Conservation (phyloP, 1,140 invertebrate species). For the Meteorus sp. region DNA sequence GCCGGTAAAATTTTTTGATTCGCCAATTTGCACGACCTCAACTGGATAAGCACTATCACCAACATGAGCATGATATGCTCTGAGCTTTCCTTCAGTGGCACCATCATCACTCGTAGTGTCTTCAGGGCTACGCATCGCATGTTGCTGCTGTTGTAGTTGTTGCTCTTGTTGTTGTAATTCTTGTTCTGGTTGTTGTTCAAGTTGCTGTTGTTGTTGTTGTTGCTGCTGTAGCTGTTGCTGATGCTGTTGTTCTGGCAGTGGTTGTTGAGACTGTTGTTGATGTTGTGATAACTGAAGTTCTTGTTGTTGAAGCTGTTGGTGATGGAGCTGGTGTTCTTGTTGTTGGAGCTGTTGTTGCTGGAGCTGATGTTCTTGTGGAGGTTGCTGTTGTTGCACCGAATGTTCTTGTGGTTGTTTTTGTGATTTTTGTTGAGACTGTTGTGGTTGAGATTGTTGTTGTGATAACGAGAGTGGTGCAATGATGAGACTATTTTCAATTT, state of each 20-base stretch:
- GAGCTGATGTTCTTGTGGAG: conserved; percentile 9
- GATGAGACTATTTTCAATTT: too few species aligned
- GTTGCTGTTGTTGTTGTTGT: conserved; percentile 17
- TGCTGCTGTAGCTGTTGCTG: conserved; percentile 22
- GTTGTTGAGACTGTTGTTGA: conserved; percentile 14
- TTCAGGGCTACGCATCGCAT: background rate
- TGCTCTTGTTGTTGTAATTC: conserved; percentile 11
- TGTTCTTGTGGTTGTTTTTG: conserved; percentile 27
- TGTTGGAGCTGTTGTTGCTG: conserved; percentile 15
- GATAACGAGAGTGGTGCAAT: too few species aligned
- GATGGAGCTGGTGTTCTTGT: conserved; percentile 25
- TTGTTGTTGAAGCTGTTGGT: conserved; percentile 22
- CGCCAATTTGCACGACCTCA: conserved; percentile 46
- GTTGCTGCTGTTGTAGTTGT: conserved; percentile 11
- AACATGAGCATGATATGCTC: conserved; percentile 40
- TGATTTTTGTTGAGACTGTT: conserved; percentile 14
- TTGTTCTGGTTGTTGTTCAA: background rate
- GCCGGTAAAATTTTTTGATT: conserved; percentile 49
- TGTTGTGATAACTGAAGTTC: conserved; percentile 4
- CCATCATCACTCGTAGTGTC: conserved; percentile 23
- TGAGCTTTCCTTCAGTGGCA: conserved; percentile 27
- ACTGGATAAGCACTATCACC: conserved; percentile 44
- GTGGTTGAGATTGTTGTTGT: background rate
- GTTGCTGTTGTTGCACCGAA: conserved; percentile 14
- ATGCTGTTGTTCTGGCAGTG: conserved; percentile 24